phyloP scores from a whole-genome alignment of 2,888 invertebrate species.

The Fragum whitleyi region DNA sequence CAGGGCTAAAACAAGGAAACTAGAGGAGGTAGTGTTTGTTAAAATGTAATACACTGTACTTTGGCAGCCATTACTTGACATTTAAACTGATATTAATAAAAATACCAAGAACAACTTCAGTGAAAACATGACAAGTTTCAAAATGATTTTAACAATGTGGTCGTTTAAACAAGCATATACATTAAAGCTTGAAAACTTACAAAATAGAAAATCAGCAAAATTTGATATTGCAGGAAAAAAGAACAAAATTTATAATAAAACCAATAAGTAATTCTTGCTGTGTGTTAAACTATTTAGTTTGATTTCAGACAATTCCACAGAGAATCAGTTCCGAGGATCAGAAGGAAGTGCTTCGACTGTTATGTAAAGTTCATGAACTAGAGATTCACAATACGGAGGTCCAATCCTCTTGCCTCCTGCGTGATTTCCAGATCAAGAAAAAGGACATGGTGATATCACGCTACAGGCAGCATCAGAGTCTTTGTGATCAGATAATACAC shows the following conservation, averaged over 20 bases:
- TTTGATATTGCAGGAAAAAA: too few relatives aligned
- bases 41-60: background rate
- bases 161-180: too few relatives aligned
- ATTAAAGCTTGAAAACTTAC: too few relatives aligned
- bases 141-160: too few relatives aligned
- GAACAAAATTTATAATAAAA: too few relatives aligned
- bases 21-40: constrained; percentile 92
- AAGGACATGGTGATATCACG: constrained; percentile 93
- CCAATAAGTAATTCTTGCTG: too few relatives aligned
- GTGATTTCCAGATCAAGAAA: constrained; percentile 94
- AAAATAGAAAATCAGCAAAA: too few relatives aligned
- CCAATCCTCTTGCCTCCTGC: constrained; percentile 93
- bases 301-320: constrained; percentile 91
- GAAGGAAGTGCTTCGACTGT: constrained; percentile 93
- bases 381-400: constrained; percentile 95
- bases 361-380: constrained; percentile 96
- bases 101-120: too few relatives aligned
- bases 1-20: constrained; percentile 90
- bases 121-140: too few relatives aligned
- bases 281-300: background rate
- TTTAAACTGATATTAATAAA: too few relatives aligned
- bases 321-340: constrained; percentile 95
- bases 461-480: constrained; percentile 92
- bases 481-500: constrained; percentile 96
- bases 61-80: too few relatives aligned